Base-by-base conservation (phyloP, 2,888 invertebrate genomes). In the Morinoia aosen region DNA sequence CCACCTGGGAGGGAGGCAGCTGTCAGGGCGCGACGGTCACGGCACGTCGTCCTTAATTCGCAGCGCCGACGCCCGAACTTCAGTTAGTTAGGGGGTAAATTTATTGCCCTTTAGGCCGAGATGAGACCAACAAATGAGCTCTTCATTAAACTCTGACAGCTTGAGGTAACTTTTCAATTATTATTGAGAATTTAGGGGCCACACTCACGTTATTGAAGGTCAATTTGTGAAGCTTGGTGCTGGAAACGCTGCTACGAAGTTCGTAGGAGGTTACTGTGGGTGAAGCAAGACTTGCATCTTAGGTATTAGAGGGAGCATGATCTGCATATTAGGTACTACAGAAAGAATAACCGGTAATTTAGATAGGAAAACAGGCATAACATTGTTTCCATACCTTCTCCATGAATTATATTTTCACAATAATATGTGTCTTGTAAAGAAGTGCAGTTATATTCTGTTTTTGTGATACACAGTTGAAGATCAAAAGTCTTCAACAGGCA, bases 61-160 rank as follows among this genome's bases (percentile, higher is more conserved):
- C 39, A 40, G 33, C 40, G 19, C 16, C 39, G 12, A 39, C 14
- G 90, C 90, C 90, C 19, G 88, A 16, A 39, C 90, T 12, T 40
- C 90, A 90, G 90, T 90, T 40, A 90, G 90, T 90, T 40, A 39
- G 0, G 88, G 40, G 48, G 40, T 4, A 48, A 90, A 90, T 90
- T 90, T 90, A 90, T 90, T 39, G 90, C 90, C 4, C 58, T 57
- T 19, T 93, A 57, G 93, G 33, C 57, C n/a, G 57, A 33, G 57
- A 56, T 57, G 56, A 93, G 57, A 56, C 57, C 58, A 57, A 93
- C 93, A 33, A 57, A 93, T 93, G 48, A 57, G 93, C 93, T 57
- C 93, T 93, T 93, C 93, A 93, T 93, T 93, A 93, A 56, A 57
- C 57, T 25, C 16, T 93, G 93, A 93, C 93, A 57, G 57, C 93